phyloP scores from a whole-genome alignment of 2,888 invertebrate species.

The Cryptops parisi region DNA sequence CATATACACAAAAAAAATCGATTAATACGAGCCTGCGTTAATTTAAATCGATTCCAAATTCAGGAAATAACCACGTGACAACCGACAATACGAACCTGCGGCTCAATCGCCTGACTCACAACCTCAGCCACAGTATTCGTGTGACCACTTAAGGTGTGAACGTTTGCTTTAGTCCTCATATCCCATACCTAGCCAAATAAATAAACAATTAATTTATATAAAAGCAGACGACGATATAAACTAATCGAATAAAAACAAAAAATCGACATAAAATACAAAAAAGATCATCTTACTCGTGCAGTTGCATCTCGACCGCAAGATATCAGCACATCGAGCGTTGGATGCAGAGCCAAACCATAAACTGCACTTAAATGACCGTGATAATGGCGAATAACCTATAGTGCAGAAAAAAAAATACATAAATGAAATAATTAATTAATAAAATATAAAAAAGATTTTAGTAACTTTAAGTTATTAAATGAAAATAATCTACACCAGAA shows the following conservation, averaged over 20 bases:
- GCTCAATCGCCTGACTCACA: constrained; percentile 81
- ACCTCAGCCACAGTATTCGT: constrained; percentile 95
- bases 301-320: constrained; percentile 92
- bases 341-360: constrained; percentile 84
- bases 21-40: constrained; percentile 2
- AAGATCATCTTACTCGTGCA: constrained; percentile 44
- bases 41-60: too few relatives aligned
- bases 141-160: constrained; percentile 90
- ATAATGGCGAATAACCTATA: constrained; percentile 90
- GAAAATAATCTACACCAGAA: too few relatives aligned
- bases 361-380: constrained; percentile 97
- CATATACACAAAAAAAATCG: constrained; percentile 15
- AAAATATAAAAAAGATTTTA: background rate
- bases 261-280: background rate
- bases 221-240: background rate
- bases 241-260: background rate
- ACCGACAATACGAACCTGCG: constrained; percentile 47
- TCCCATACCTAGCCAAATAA: constrained; percentile 62
- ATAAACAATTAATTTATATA: background rate
- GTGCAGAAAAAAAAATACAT: too few relatives aligned
- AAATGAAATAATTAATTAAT: too few relatives aligned
- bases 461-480: background rate
- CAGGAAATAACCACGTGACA: too few relatives aligned
- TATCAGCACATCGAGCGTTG: constrained; percentile 83
- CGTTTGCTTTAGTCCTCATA: constrained; percentile 96